Conservation (phyloP, 2,113 vertebrate species). For the Telmatochromis sp. region DNA sequence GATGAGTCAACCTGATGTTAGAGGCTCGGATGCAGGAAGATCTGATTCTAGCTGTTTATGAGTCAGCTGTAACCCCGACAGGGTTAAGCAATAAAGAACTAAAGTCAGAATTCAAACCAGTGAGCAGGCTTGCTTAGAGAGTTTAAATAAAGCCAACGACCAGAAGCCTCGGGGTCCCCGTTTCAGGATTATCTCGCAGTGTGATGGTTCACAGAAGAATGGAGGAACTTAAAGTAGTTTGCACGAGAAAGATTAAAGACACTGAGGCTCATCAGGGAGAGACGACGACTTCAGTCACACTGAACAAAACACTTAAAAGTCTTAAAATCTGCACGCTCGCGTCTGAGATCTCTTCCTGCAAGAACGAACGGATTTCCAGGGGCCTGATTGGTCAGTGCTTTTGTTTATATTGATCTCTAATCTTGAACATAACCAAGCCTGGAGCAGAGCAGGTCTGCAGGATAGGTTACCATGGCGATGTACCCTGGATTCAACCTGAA, state of each 20-base stretch:
- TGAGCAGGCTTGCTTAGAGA: neutral
- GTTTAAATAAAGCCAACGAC: neutral
- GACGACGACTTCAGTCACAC: neutral
- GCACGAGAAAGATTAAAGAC: neutral
- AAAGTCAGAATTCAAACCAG: neutral
- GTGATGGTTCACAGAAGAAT: neutral
- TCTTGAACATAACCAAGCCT: fast-evolving
- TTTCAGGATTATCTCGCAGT: fast-evolving
- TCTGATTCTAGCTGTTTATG: neutral
- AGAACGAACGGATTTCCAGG: fast-evolving
- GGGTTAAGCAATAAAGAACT: neutral
- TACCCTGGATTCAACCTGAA: neutral
- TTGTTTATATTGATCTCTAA: neutral
- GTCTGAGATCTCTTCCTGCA: fast-evolving
- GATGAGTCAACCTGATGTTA: neutral
- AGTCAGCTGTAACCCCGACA: neutral
- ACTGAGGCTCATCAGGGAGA: neutral
- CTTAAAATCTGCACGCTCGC: neutral
- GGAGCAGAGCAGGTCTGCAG: neutral
- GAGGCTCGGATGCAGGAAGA: neutral
- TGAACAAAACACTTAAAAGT: neutral
- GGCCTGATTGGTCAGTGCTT: neutral
- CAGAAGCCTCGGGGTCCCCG: fast-evolving
- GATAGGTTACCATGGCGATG: fast-evolving
- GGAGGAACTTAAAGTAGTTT: neutral